Percentiles rank a stretch among this genome's conserved stretches.
Conservation (phyloP, 1,140 invertebrate genomes). For the Microplitis demolitor region DNA sequence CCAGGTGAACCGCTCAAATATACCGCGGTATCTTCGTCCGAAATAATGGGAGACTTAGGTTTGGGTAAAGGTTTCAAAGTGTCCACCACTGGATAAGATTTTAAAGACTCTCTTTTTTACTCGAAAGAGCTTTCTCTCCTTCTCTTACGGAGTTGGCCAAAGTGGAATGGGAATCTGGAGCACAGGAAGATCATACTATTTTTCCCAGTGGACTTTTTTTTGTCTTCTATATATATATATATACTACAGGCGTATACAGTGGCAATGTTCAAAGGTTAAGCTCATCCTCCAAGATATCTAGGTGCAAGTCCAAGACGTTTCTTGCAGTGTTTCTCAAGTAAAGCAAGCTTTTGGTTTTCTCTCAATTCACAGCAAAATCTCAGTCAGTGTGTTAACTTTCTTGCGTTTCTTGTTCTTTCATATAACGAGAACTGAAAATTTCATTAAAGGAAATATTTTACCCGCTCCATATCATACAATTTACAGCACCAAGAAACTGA, state of each 20-base stretch:
- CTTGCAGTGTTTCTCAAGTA: not conserved
- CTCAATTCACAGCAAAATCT: not conserved
- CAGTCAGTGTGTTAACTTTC: too few species aligned
- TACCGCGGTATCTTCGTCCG: not conserved
- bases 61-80: not conserved
- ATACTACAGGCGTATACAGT: too few species aligned
- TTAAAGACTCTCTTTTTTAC: not conserved
- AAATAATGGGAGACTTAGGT: not conserved
- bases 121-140: too few species aligned
- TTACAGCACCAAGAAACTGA: too few species aligned
- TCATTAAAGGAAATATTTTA: not conserved
- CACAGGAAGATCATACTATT: not conserved
- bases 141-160: too few species aligned
- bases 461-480: not conserved
- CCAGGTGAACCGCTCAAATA: not conserved
- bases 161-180: not conserved
- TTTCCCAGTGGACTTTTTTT: not conserved
- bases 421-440: not conserved
- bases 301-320: not conserved
- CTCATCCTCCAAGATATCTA: not conserved
- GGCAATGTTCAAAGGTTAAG: not conserved
- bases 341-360: not conserved
- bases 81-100: not conserved
- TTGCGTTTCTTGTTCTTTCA: too few species aligned
- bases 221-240: not conserved